phyloP scores from a whole-genome alignment of 35 echinoderm and acorn worm genomes.

The Chiridota heheva region DNA sequence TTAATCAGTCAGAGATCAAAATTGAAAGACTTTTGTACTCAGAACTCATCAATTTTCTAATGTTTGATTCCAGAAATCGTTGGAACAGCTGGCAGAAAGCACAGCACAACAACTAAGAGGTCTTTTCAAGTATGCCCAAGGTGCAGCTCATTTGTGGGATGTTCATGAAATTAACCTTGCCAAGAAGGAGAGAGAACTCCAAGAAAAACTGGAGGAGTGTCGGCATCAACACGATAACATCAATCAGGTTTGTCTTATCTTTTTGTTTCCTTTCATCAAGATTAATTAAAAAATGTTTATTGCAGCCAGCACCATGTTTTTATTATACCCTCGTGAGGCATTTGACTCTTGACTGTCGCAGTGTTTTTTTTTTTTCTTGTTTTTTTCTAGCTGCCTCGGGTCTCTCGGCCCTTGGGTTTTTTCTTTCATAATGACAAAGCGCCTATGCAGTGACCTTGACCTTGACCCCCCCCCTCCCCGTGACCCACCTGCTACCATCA shows the following conservation, averaged over 20 bases:
- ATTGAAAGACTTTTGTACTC: no score
- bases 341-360: no score
- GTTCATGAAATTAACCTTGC: constrained; percentile 87
- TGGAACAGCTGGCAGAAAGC: constrained; percentile 71
- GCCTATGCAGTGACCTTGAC: no score
- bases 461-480: no score
- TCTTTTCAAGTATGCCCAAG: constrained; percentile 93
- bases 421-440: no score
- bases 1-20: no score
- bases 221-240: constrained; percentile 88
- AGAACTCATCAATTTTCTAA: no score
- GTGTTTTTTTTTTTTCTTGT: no score
- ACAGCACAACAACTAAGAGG: constrained; percentile 51
- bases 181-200: constrained; percentile 65
- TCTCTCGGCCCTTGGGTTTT: no score
- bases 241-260: constrained; percentile 63
- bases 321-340: no score
- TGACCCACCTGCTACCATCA: no score
- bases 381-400: no score
- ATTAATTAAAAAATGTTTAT: neutral
- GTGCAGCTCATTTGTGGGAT: constrained; percentile 93
- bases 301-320: neutral
- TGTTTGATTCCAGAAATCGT: constrained; percentile 53
- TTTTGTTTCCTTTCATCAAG: neutral
- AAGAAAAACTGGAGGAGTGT: constrained; percentile 83